Base-by-base conservation (phyloP, 2,797 vertebrate species). In the Meriones psammophilus region DNA sequence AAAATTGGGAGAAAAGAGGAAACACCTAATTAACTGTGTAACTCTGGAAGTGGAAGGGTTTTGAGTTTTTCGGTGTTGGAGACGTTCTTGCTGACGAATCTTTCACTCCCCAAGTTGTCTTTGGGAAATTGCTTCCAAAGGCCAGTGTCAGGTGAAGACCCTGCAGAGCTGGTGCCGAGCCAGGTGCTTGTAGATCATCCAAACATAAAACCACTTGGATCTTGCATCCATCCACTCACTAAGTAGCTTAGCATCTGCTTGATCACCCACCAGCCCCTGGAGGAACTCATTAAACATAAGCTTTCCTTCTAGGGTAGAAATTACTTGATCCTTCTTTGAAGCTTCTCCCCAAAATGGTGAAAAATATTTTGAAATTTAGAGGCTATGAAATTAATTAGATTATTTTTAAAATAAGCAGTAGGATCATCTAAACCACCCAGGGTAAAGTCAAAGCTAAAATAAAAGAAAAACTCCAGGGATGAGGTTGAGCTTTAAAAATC, bases 71-170 rank as follows among this genome's bases (percentile, higher is more conserved):
- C 0, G 33, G n/a, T 86, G 26, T 54, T 62, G 24, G 26, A 10
- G 1, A 2, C 42, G 1, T 36, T 83, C 14, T 88, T 90, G 5
- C 56, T 91, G 30, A 69, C 88, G 56, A 96, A 2, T 0, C 10
- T 88, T 62, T 74, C 6, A 50, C 33, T 88, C 66, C 24, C 22
- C 36, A 4, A 77, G 0, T 68, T 88, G 15, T 73, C 74, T 39
- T 36, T 12, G 28, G 28, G 20, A 92, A 93, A 92, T 94, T 92
- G 22, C 22, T 83, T 84, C 26, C 64, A 42, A 93, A 42, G 24
- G 10, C 3, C 4, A 56, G 2, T 24, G 33, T 85, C 14, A n/a
- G 8, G 46, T 39, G 1, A 15, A 84, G 28, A 84, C 2, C 9
- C 36, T 90, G 0, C 0, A 68, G n/a, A 96, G 5, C 0, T 30